phyloP scores from a whole-genome alignment of 2,797 vertebrate species.

The Labroides dimidiatus region DNA sequence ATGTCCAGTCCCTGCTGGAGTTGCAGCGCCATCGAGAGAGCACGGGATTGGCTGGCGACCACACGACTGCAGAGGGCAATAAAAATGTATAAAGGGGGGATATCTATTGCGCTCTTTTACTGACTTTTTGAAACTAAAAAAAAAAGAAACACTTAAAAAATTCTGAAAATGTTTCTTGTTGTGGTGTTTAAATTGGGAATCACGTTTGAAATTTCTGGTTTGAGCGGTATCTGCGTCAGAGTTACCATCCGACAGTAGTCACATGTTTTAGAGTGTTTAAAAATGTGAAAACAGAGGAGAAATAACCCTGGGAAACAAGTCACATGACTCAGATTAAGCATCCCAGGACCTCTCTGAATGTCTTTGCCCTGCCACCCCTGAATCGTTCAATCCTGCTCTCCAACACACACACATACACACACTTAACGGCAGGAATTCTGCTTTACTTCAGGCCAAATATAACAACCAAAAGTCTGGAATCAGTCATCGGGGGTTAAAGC shows the following conservation, averaged over 20 bases:
- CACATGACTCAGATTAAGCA: constrained; percentile 54
- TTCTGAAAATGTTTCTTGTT: neutral
- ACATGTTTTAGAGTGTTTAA: constrained; percentile 20
- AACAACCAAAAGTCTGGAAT: constrained; percentile 42
- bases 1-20: constrained; percentile 80
- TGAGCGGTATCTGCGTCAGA: neutral
- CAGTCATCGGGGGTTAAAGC: constrained; percentile 32
- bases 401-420: neutral
- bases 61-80: constrained; percentile 3
- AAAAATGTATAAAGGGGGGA: neutral
- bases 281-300: constrained; percentile 29
- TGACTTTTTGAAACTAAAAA: neutral
- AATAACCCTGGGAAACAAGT: constrained; percentile 59
- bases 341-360: constrained; percentile 64
- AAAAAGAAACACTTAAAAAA: neutral
- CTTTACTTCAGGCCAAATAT: constrained; percentile 63
- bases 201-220: neutral
- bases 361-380: constrained; percentile 31
- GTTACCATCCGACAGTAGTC: constrained; percentile 12
- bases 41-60: neutral
- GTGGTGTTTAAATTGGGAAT: neutral
- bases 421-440: constrained; percentile 10
- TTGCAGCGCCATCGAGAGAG: constrained; percentile 62
- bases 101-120: neutral
- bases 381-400: constrained; percentile 5